Evolutionary conservation across 2,888 invertebrate genomes (phyloP).

Genomic region (Eudasyphora cyanicolor): DNA sequence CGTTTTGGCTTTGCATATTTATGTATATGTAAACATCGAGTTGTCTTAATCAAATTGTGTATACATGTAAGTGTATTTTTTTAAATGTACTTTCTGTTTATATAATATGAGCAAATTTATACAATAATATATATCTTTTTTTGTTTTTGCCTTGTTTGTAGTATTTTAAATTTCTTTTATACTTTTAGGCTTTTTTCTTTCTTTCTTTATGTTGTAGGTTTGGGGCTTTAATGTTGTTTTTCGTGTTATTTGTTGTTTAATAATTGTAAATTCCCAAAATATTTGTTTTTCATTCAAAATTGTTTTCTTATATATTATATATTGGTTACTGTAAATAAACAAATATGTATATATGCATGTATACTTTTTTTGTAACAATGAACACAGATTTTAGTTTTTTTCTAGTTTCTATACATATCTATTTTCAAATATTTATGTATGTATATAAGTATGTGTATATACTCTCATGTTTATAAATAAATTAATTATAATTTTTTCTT

Average conservation of each 20-base stretch:
- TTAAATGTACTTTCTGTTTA: neutral
- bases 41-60: neutral
- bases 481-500: slow-evolving; percentile 33
- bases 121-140: slow-evolving; percentile 23
- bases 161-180: neutral
- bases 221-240: slow-evolving; percentile 2
- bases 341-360: slow-evolving; percentile 30
- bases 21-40: slow-evolving; percentile 45
- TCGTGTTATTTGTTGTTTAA: slow-evolving; percentile 36
- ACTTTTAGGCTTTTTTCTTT: slow-evolving; percentile 6
- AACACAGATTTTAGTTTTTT: slow-evolving; percentile 62
- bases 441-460: slow-evolving; percentile 18
- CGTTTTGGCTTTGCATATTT: slow-evolving; percentile 39
- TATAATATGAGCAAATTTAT: slow-evolving; percentile 30
- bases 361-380: slow-evolving; percentile 59
- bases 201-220: slow-evolving; percentile 26
- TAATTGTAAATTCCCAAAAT: slow-evolving; percentile 65
- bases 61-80: slow-evolving; percentile 13
- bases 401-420: slow-evolving; percentile 8
- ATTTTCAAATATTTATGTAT: slow-evolving; percentile 26
- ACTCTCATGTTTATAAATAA: neutral
- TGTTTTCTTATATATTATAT: slow-evolving; percentile 22
- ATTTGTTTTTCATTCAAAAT: slow-evolving; percentile 37
- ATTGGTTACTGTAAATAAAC: slow-evolving; percentile 53
- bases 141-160: neutral